Evolutionary conservation across 2,888 invertebrate species (phyloP), one percentile per base, ranked within the genome.

Genomic region (Automeris io): DNA sequence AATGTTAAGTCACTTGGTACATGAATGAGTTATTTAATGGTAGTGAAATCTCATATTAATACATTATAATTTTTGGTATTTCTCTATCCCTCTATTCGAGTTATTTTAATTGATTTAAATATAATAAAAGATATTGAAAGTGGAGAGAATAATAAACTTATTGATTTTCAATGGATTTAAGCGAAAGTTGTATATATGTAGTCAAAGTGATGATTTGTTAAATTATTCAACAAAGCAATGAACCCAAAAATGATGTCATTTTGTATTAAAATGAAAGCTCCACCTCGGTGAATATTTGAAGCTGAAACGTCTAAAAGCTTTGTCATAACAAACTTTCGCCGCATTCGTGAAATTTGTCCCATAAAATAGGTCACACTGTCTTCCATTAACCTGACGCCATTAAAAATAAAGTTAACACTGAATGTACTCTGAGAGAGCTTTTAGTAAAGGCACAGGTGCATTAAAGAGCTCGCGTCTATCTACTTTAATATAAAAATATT

Each of bases 371-470:
- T 75, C 78, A 66, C 69, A 70, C 66, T 75, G 70, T 70, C 74
- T 73, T 76, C 79, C 81, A 83, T 83, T 82, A 81, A 61, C 78
- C 72, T 59, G 50, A 58, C 51, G 58, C 77, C 82, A 83, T 85
- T 83, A 82, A 81, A 80, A 79, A 78, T 79, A 77, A 79, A 78
- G 65, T 76, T 70, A 68, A 63, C 65, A 59, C 55, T 58, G 70
- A 73, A 76, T 74, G 73, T 72, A 69, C 70, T 66, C 55, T 57
- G 60, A 50, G 70, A 74, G 67, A 63, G 79, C 81, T 80, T 79
- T 81, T 76, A 81, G 70, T 59, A 47, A 63, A 72, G 79, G 69
- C 76, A 60, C 85, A 85, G 83, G 81, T 85, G 85, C 78, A 81
- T 78, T 76, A 78, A 63, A 73, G 58, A 57, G 63, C 62, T 61